Evolutionary conservation across 2,797 vertebrate genomes (phyloP), one percentile per base, ranked within the genome.

Genomic region (Loriculus beryllinus): DNA sequence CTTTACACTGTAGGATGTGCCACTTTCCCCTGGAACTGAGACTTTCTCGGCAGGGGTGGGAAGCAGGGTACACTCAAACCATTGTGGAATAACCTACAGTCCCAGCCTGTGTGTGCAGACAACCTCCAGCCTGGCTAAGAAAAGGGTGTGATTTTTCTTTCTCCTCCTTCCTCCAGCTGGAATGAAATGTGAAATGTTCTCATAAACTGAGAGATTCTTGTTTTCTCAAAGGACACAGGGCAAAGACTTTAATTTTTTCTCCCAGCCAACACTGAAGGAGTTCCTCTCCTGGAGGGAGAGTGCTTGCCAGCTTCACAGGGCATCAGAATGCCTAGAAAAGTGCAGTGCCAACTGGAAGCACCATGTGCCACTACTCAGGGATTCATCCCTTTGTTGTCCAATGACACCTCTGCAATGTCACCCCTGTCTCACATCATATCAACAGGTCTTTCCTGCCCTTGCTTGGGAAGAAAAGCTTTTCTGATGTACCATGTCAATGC

Each of bases 181-280:
- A 97, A 87, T 81, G 70, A 97, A 96, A 96, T 76, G 63, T 56
- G 70, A 88, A 90, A 96, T 97, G 90, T 96, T 96, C 96, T 97
- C 87, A 57, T 97, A 97, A 97, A 98, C 97, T 97, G 94, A 97
- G 96, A 96, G 95, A 96, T 97, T 97, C 94, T 97, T 97, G 97
- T 97, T 96, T 97, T 97, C 96, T 97, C 92, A 3, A 97, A 97
- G 87, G 92, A 96, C 86, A 82, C 85, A 42, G 85, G 74, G 93
- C 82, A 78, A 97, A 96, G 93, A 84, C 82, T 95, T 97, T 89
- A 94, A 91, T 88, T 94, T 96, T 49, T 96, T 89, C 95, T 95
- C 94, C 72, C 65, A 92, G 90, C 96, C 95, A 96, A 86, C 82
- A 2, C 7, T 72, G 90, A 97, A 92, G 96, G 97, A 97, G 95